Percentiles rank a stretch among this genome's conserved stretches.
These are phyloP conservation scores for Dendrolimus kikuchii DNA, from an alignment of 1,140 invertebrate genomes.

Conservation along the genomic window DNA sequence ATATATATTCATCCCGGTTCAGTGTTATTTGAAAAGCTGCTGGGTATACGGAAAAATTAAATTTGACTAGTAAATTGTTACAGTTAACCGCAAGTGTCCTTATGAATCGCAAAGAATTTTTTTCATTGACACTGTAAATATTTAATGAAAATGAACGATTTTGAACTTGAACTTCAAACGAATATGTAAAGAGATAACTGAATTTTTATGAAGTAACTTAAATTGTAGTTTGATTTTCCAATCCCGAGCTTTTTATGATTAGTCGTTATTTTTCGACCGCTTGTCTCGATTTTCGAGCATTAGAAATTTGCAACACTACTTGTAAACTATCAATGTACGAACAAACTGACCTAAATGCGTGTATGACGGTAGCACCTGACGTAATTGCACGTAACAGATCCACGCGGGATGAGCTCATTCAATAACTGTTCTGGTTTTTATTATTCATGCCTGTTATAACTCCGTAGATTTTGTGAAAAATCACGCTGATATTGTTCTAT, in stretches of 20 bases:
- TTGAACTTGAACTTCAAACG: too few relatives aligned
- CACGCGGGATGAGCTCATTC: constrained; percentile 30
- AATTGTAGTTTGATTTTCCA: too few relatives aligned
- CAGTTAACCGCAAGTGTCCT: too few relatives aligned
- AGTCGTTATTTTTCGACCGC: constrained; percentile 16
- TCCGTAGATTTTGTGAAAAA: constrained; percentile 5
- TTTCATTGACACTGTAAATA: too few relatives aligned
- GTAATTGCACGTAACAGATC: constrained; percentile 28
- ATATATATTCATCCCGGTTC: too few relatives aligned
- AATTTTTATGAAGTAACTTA: too few relatives aligned
- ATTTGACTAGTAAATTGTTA: too few relatives aligned
- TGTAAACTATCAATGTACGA: constrained; percentile 50
- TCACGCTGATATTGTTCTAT: constrained; percentile 1
- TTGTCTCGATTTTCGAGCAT: constrained; percentile 27
- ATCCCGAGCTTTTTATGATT: neutral
- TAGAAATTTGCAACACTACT: constrained; percentile 45
- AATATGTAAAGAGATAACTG: too few relatives aligned
- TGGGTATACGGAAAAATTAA: too few relatives aligned
- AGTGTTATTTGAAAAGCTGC: too few relatives aligned
- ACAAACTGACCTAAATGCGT: constrained; percentile 53
- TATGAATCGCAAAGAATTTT: too few relatives aligned
- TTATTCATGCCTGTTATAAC: constrained; percentile 13
- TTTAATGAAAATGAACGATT: too few relatives aligned
- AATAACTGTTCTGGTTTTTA: constrained; percentile 26
- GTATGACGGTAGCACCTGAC: constrained; percentile 48